Percentiles rank a stretch among this genome's conserved stretches.
phyloP scores from a whole-genome alignment of 2,113 vertebrate genomes.

The Aegotheles bennettii region DNA sequence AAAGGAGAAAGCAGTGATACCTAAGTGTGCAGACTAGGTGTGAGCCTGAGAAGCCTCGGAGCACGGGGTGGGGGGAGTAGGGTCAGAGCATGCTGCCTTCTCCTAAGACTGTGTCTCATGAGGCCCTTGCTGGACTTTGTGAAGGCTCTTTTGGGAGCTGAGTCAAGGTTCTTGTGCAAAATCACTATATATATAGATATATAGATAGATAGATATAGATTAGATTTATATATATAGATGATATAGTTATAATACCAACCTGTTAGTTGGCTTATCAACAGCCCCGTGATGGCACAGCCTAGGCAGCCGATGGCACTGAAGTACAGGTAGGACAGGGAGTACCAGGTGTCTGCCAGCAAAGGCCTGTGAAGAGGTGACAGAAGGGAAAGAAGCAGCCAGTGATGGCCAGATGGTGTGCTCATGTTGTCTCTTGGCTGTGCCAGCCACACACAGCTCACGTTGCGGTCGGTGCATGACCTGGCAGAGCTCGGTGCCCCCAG shows the following conservation, averaged over 20 bases:
- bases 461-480: rapidly evolving
- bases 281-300: slow-evolving; percentile 57
- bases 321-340: slow-evolving; percentile 84
- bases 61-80: rapidly evolving
- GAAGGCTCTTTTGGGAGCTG: not conserved
- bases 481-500: not conserved
- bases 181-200: rapidly evolving
- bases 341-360: slow-evolving; percentile 78
- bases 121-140: not conserved
- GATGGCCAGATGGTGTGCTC: rapidly evolving
- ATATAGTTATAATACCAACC: slow-evolving; percentile 60
- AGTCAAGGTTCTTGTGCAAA: not conserved
- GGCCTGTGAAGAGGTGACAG: slow-evolving; percentile 64
- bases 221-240: rapidly evolving
- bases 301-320: slow-evolving; percentile 80
- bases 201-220: not conserved
- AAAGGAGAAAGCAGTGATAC: not conserved
- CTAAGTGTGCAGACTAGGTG: no score
- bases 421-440: rapidly evolving
- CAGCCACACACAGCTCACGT: rapidly evolving
- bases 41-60: not conserved
- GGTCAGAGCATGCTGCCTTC: not conserved
- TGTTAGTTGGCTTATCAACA: slow-evolving; percentile 80
- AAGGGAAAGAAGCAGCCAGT: not conserved
- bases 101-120: rapidly evolving